Evolutionary conservation across 2,888 invertebrate species (phyloP), one percentile per base, ranked within the genome.

Genomic region (Nephrocerus scutellatus): DNA sequence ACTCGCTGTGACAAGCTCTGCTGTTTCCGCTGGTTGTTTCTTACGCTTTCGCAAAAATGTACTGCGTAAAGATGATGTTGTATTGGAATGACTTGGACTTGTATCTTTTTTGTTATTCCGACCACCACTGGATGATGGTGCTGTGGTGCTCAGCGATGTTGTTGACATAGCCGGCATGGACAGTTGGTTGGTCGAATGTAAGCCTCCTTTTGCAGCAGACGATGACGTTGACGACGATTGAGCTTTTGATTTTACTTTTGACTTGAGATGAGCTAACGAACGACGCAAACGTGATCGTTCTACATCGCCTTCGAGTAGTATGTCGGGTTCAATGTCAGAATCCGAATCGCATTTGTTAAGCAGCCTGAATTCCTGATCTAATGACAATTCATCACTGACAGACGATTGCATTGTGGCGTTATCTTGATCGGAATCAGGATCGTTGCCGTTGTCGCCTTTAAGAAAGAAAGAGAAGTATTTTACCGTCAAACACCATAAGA

Each of bases 341-440:
- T 66, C 66, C 0, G 65, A 63, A 28, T 62, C 62, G 24, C 49
- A 46, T 20, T 35, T 49, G 19, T 44, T 45, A 7, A 36, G 40
- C 9, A 39, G 36, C 20, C 41, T 48, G 14, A 45, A 43, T 28
- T 56, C 52, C 21, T 47, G 53, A 21, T 60, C 60, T 22, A 57
- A 35, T 2, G 57, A 51, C 6, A 60, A 41, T 13, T 67, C 65
- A 40, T 66, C 66, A 39, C 59, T 58, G 4, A 56, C 45, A 5
- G 60, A 59, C 14, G 62, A 53, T 26, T 45, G 55, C n/a, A 59
- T 47, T 5, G 57, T 56, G 1, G 53, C 37, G 44, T 59, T 60
- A 32, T 67, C 67, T 8, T 48, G 53, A 47, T 67, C 68, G 6
- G 66, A 66, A 38, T 66, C 67, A 8, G 54, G 51, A 21, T 64